Evolutionary conservation across 2,888 invertebrate species (phyloP), one percentile per base, ranked within the genome.

Genomic region (Zhuqinia jingwanae): DNA sequence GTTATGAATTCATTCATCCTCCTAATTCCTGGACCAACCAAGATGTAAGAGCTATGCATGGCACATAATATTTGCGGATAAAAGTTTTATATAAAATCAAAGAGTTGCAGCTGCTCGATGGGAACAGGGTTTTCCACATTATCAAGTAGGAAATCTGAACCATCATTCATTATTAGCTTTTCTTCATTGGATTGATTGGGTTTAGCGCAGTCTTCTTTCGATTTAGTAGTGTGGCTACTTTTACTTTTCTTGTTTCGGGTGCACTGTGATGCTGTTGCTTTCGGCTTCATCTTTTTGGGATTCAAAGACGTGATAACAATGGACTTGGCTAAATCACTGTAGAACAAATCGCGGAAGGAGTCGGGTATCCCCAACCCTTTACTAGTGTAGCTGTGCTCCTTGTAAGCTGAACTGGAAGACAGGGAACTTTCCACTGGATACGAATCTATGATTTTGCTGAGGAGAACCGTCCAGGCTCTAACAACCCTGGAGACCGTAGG

Each of bases 391-490:
- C 88, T 89, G 65, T 89, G 87, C 58, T 89, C 89, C 15, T 65
- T 53, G 60, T 82, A 78, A 17, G 83, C 42, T 25, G 53, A 11
- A n/a, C 22, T 42, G 20, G 77, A 70, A 25, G 58, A 45, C 36
- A 56, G n/a, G 2, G 84, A 53, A 53, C 78, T 79, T 73, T 89
- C 89, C 0, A 73, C 77, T 1, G 88, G 88, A 30, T 89, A 89
- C 11, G 88, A 88, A 50, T 90, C 90, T n/a, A 91, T 84, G 15
- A 91, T 77, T 84, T 90, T 90, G 15, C 89, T 89, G 11, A 91
- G 80, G 0, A 91, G 85, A 65, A 90, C 88, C 10, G 91, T 91
- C 91, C 91, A 91, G 45, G 91, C 91, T 83, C 91, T 82, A 13
- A 91, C 88, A 13, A 89, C 89, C 63, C 91, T 68, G 15, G 90